Base-by-base conservation (phyloP, 2,888 invertebrate species). In the Leistus spinibarbis region DNA sequence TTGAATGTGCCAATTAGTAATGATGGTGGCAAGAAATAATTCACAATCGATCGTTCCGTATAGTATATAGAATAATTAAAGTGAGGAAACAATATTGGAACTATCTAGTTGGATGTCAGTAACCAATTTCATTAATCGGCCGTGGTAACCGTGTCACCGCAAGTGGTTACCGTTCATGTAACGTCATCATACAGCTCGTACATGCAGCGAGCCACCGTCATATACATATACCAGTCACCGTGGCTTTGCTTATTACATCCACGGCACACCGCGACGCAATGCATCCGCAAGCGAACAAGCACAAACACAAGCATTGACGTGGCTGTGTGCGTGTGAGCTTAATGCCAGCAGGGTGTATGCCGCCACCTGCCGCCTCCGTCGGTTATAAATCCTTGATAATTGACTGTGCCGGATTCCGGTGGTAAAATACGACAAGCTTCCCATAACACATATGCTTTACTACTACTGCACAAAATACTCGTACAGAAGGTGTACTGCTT, bases 381-480 rank as follows among this genome's bases (percentile, higher is more conserved):
- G 80, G 82, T 79, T 82, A 85, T 85, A 85, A 85, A 85, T 85
- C 85, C 84, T 81, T 81, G 84, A 84, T 85, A 85, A 85, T 85
- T 85, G 83, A 83, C 82, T 77, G 64, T 69, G 56, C 69, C 23
- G 75, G 75, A 75, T 75, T 75, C 69, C 75, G 56, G 75, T 40
- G 40, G 40, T 75, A 75, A 75, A 75, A 75, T 75, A 75, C 75
- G 75, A 75, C 69, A 75, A 64, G 75, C 68, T 54, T 54, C 22
- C 71, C 73, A 74, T 74, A 74, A 74, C 73, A 63, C 73, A 74
- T n/a, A n/a, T 74, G 73, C 73, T 66, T 63, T 53, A 62, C 70
- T 66, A 63, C 20, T 53, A 62, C 70, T 66, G 64, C 20, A 71
- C 64, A 20, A 40, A 40, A 40, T 40, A 40, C 5, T 40, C 40